Evolutionary conservation across 2,113 vertebrate genomes (phyloP).

Genomic region (Gasterosteus nipponicus): DNA sequence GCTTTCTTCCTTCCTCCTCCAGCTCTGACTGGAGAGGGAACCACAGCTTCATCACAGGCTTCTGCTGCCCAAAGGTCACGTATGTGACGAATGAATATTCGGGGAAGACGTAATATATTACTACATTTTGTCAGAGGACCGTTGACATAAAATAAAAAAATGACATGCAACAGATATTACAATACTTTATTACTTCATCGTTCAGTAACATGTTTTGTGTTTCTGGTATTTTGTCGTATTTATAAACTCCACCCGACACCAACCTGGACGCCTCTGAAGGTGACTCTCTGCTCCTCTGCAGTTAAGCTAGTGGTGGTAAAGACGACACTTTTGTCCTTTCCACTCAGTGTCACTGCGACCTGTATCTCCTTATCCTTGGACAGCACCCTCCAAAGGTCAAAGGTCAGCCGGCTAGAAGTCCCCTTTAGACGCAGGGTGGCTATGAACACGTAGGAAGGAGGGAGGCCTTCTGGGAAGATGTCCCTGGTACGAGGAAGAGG

Average conservation of each 20-base stretch:
- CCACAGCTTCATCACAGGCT: too few relatives aligned
- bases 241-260: conserved; percentile 3
- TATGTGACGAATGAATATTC: too few relatives aligned
- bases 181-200: too few relatives aligned
- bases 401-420: conserved; percentile 50
- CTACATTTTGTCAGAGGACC: too few relatives aligned
- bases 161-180: too few relatives aligned
- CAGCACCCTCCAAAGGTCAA: conserved; percentile 83
- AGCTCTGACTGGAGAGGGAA: too few relatives aligned
- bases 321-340: conserved; percentile 67
- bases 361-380: conserved; percentile 79
- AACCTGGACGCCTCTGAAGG: conserved; percentile 77
- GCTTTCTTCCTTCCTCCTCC: too few relatives aligned
- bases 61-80: too few relatives aligned
- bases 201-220: too few relatives aligned
- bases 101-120: too few relatives aligned
- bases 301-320: conserved; percentile 76
- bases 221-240: too few relatives aligned
- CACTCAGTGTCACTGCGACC: conserved; percentile 79
- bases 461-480: conserved; percentile 85
- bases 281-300: conserved; percentile 67
- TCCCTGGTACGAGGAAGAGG: conserved; percentile 66
- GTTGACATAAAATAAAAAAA: too few relatives aligned
- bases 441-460: conserved; percentile 85
- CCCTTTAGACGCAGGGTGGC: conserved; percentile 80